Evolutionary conservation across 30 jellyfish, hydroid and myxozoan species (phyloP).

Genomic region (Pseudorhiza aurosa): DNA sequence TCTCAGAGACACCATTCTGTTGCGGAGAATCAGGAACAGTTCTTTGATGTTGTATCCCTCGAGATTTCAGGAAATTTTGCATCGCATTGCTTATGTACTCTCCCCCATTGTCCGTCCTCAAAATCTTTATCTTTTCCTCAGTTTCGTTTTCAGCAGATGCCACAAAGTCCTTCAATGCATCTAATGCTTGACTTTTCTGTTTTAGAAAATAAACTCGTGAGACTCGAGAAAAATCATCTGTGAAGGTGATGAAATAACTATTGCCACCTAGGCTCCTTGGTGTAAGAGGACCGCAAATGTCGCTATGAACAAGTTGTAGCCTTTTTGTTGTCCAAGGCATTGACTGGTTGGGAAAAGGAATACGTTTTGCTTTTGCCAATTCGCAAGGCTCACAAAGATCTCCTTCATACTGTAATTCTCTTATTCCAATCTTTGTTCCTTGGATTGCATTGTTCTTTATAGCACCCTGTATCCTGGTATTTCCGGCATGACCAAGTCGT

Average conservation of each 20-base stretch:
- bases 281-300: slow-evolving; percentile 55
- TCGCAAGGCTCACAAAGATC: slow-evolving; percentile 36
- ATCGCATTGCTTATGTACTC: background rate
- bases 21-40: slow-evolving; percentile 18
- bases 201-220: slow-evolving; percentile 25
- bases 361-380: slow-evolving; percentile 54
- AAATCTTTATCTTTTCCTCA: slow-evolving; percentile 1
- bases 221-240: slow-evolving; percentile 34
- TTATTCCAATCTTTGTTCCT: slow-evolving; percentile 2
- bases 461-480: slow-evolving; percentile 8
- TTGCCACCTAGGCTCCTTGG: slow-evolving; percentile 24
- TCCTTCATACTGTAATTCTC: background rate
- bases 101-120: slow-evolving; percentile 36
- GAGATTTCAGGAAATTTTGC: background rate
- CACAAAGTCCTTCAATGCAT: slow-evolving; percentile 25
- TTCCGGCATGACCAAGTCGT: slow-evolving; percentile 52
- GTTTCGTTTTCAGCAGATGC: background rate
- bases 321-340: background rate
- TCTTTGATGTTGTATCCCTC: slow-evolving; percentile 14
- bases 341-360: slow-evolving; percentile 4
- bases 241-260: slow-evolving; percentile 45
- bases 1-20: slow-evolving; percentile 25
- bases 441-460: slow-evolving; percentile 23
- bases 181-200: slow-evolving; percentile 13
- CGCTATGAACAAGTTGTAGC: slow-evolving; percentile 29